Base-by-base conservation (phyloP, 2,888 invertebrate species). In the Lasiommata megera region DNA sequence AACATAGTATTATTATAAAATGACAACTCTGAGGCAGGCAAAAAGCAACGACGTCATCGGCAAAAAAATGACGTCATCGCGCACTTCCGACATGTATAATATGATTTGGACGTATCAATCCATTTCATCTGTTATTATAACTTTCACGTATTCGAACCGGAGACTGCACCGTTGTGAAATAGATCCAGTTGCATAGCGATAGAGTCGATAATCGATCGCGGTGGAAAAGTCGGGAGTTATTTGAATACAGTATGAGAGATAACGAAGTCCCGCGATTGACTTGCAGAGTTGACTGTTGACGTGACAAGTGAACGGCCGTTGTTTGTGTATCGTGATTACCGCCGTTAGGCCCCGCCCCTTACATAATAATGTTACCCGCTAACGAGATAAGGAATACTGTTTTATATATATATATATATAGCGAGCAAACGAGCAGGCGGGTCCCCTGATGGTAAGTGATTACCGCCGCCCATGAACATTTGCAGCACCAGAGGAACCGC, bases 291-390 rank as follows among this genome's bases (percentile, higher is more conserved):
- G 23, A 47, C 23, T 23, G 34, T 34, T 9, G 11, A 9, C 51
- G 47, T 58, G 58, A 61, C 55, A 58, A 61, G 56, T 60, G 58
- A 58, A 40, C 59, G 50, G 51, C 31, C 9, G 16, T 17, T 40
- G 55, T 47, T 59, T 55, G 51, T 51, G 17, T 36, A 17, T 41
- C n/a, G n/a, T 18, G n/a, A 18, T 40, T 38, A 38, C 23, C 23
- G 23, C 5, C 5, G 23, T 23, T 3, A 5, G 23, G 23, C 23
- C 5, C 23, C 23, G 23, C 2, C 5, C 5, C 23, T 3, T 23
- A 23, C 23, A 23, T 23, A 23, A 3, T n/a, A n/a, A n/a, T n/a
- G n/a, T n/a, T n/a, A n/a, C n/a, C n/a, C n/a, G n/a, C n/a, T n/a
- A n/a, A n/a, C n/a, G n/a, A n/a, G n/a, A n/a, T n/a, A n/a, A n/a